These are phyloP conservation scores for Xenopus borealis DNA, from an alignment of 2,113 vertebrate species.

Conservation along the genomic window DNA sequence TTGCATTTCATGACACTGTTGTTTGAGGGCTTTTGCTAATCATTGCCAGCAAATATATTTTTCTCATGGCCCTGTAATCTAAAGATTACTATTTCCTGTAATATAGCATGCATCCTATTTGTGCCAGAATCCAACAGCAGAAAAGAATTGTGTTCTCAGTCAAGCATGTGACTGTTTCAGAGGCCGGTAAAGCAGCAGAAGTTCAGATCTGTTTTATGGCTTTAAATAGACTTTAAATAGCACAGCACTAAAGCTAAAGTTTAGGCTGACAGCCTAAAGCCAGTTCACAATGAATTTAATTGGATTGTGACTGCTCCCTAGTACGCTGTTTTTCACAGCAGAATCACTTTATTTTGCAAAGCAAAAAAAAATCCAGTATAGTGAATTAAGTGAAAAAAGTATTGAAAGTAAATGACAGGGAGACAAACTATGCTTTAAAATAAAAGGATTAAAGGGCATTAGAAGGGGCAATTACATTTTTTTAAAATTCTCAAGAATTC, in stretches of 20 bases:
- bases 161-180: conserved; percentile 19
- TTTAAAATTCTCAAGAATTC: no score
- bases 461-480: no score
- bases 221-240: conserved; percentile 38
- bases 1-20: neutral
- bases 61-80: conserved; percentile 6
- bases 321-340: no score
- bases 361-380: no score
- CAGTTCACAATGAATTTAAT: no score
- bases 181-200: conserved; percentile 17
- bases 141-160: conserved; percentile 10
- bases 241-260: neutral
- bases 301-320: no score
- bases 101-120: conserved; percentile 20
- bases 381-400: no score
- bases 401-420: no score
- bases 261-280: no score
- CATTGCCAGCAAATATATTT: conserved; percentile 8
- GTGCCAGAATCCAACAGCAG: conserved; percentile 17
- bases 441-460: no score
- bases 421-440: no score
- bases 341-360: no score
- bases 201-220: conserved; percentile 28
- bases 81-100: conserved; percentile 35
- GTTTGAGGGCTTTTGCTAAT: neutral